Conservation (phyloP, 2,888 invertebrate genomes). For the Ptychoptera albimana region DNA sequence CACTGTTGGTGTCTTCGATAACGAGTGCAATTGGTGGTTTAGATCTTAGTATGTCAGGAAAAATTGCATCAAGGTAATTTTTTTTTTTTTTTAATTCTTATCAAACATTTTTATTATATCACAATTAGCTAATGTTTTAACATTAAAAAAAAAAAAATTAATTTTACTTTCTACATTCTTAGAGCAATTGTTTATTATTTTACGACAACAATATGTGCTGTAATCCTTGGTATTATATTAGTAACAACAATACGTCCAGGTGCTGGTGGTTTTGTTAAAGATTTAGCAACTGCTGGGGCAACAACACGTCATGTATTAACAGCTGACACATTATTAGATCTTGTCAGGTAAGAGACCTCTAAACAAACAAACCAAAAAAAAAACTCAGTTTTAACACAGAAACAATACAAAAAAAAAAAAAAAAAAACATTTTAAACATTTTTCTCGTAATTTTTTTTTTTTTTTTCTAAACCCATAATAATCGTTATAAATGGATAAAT, state of each 20-base stretch:
- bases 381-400: no score
- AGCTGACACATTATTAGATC: conserved; percentile 80
- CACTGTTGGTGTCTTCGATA: conserved; percentile 76
- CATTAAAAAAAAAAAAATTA: neutral
- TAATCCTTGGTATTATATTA: conserved; percentile 77
- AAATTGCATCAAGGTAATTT: conserved; percentile 40
- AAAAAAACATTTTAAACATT: no score
- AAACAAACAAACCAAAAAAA: no score
- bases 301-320: conserved; percentile 52
- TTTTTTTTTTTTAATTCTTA: neutral
- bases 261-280: conserved; percentile 32
- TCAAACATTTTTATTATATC: no score
- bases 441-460: no score
- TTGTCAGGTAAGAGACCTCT: conserved; percentile 56
- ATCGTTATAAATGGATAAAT: neutral
- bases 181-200: conserved; percentile 85
- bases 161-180: conserved; percentile 17
- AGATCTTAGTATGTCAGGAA: conserved; percentile 80
- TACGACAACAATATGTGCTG: conserved; percentile 81
- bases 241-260: conserved; percentile 82
- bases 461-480: no score
- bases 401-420: neutral
- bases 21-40: conserved; percentile 85
- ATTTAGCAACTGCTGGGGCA: conserved; percentile 31
- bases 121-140: no score